These are phyloP conservation scores for Linepithema humile DNA, from an alignment of 1,140 invertebrate genomes.

Conservation along the genomic window DNA sequence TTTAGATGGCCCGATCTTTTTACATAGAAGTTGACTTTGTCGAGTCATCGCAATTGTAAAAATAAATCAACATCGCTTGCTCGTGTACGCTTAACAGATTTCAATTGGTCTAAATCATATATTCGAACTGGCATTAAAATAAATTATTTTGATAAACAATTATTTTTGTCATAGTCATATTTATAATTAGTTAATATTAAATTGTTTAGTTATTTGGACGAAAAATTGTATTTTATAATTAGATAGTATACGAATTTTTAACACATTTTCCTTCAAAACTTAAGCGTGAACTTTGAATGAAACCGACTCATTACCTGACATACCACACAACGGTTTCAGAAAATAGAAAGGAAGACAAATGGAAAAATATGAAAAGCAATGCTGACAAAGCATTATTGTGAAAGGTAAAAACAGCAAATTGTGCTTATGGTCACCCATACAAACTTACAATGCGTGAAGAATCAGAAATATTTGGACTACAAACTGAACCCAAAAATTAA, in stretches of 20 bases:
- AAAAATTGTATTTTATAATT: too few species aligned
- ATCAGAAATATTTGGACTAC: constrained; percentile 68
- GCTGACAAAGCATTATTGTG: not conserved
- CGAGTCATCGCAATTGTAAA: constrained; percentile 59
- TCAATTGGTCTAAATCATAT: not conserved
- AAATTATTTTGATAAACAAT: not conserved
- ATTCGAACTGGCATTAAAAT: not conserved
- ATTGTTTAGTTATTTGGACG: not conserved
- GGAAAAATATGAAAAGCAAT: not conserved
- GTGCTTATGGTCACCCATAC: too few species aligned
- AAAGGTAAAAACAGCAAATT: too few species aligned
- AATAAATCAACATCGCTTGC: constrained; percentile 21
- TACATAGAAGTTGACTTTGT: constrained; percentile 46
- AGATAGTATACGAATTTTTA: too few species aligned
- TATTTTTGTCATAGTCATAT: not conserved
- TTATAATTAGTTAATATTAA: not conserved
- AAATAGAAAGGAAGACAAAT: not conserved
- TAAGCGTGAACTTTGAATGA: too few species aligned
- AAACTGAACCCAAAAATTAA: constrained; percentile 36
- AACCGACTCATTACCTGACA: too few species aligned
- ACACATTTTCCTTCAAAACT: too few species aligned
- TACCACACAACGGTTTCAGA: too few species aligned
- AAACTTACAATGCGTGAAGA: constrained; percentile 68
- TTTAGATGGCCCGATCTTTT: constrained; percentile 34
- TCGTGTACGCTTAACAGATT: not conserved